Conservation (phyloP, 2,113 vertebrate genomes). For the Crotalus helleri region DNA sequence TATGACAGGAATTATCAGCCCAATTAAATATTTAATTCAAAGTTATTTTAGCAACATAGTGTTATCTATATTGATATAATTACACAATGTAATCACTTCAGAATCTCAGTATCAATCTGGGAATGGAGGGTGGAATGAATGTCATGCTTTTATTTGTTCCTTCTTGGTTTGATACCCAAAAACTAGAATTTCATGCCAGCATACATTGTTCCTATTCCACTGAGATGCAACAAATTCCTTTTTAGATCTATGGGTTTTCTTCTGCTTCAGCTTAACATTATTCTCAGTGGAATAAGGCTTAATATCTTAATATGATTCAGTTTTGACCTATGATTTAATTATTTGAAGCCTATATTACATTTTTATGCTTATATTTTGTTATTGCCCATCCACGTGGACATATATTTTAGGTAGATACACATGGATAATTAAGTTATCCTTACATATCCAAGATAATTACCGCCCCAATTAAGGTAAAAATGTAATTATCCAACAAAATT, state of each 20-base stretch:
- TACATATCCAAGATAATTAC: too few species aligned
- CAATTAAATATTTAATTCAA: not conserved
- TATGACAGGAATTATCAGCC: not conserved
- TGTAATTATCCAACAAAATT: not conserved
- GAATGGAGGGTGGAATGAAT: not conserved
- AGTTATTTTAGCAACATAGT: not conserved
- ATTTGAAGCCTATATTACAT: not conserved
- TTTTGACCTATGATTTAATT: not conserved
- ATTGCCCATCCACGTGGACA: not conserved
- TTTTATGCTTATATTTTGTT: not conserved
- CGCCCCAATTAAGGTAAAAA: not conserved
- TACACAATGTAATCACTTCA: not conserved
- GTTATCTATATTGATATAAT: not conserved
- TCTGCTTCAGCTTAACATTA: slow-evolving; percentile 6
- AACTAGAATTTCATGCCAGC: not conserved
- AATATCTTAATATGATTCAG: not conserved
- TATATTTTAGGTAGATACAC: not conserved
- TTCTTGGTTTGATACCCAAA: not conserved
- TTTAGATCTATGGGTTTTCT: not conserved
- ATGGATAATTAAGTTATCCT: not conserved
- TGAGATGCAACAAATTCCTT: not conserved
- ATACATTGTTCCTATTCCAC: not conserved
- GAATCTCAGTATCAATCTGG: not conserved
- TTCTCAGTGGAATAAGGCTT: slow-evolving; percentile 23
- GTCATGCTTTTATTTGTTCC: not conserved